Evolutionary conservation across 2,888 invertebrate species (phyloP), one percentile per base, ranked within the genome.

Genomic region (Entomobrya multifasciata): DNA sequence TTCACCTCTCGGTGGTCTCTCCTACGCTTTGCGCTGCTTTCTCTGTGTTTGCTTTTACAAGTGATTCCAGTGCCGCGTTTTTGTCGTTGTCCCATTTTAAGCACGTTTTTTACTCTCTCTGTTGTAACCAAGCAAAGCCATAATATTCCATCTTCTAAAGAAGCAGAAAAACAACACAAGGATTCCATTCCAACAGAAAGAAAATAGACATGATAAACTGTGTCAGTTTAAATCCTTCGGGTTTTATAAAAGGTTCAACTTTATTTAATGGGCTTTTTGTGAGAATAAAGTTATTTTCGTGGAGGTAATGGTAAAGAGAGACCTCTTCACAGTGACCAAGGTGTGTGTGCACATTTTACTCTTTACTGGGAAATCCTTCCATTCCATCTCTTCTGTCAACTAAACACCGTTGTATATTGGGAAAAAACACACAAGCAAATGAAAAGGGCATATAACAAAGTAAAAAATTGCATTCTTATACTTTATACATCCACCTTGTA

Each of bases 141-240:
- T 57, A 25, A 25, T 4, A 25, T 57, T 15, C 57, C 57, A 57
- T 57, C 1, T 5, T 25, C 25, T 22, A 6, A n/a, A n/a, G n/a
- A 15, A 3, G 13, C 15, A 49, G 49, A 36, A 4, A 6, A 36
- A 5, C 49, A 49, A n/a, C n/a, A n/a, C 6, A 20, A 52, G 57
- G 25, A 60, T 41, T 41, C n/a, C 36, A 17, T 41, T 49, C 44
- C 5, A 67, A 67, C 13, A 67, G 55, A 20, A 55, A 55, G 55
- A 55, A 20, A n/a, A 22, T 22, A 70, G 60, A 77, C 57, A 57
- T 77, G 60, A 79, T 60, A 79, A 79, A 79, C 17, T 65, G 47
- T 79, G 79, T 79, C 79, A 79, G 62, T 47, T 79, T 47, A 62
- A 79, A 79, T 79, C 79, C 79, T 47, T 30, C 44, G 79, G 79